Percentiles rank a stretch among this genome's conserved stretches.
phyloP scores from a whole-genome alignment of 1,140 invertebrate species.

The Camponotus floridanus region DNA sequence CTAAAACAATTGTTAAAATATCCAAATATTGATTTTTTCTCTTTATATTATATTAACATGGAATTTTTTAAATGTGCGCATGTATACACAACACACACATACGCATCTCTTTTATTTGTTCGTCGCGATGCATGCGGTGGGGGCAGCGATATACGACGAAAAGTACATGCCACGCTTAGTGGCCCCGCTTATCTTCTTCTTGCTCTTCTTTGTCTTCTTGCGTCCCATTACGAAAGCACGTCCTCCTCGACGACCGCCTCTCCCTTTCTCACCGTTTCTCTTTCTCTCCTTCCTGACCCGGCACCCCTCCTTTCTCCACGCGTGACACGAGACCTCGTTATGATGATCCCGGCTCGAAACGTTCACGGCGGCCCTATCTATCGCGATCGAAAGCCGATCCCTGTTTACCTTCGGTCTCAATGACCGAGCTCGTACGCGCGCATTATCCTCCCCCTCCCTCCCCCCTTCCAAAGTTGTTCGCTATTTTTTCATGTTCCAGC shows the following conservation, averaged over 20 bases:
- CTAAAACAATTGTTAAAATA: neutral
- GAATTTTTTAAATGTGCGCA: neutral
- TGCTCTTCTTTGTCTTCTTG: conserved; percentile 46
- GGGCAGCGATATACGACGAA: conserved; percentile 36
- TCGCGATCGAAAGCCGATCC: conserved; percentile 71
- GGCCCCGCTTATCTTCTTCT: conserved; percentile 41
- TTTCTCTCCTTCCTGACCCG: conserved; percentile 4
- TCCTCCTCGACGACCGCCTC: conserved; percentile 37
- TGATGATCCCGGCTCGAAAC: conserved; percentile 77
- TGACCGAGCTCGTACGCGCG: conserved; percentile 66
- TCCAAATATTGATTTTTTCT: neutral
- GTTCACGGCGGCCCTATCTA: conserved; percentile 70
- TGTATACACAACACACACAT: neutral
- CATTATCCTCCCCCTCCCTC: conserved; percentile 56
- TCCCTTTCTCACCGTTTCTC: neutral
- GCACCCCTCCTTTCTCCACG: conserved; percentile 32
- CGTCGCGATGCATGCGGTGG: conserved; percentile 12
- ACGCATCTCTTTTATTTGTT: conserved; percentile 11
- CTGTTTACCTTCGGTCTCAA: conserved; percentile 71
- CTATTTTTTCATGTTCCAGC: conserved; percentile 31
- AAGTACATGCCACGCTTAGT: conserved; percentile 50
- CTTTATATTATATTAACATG: neutral
- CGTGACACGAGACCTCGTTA: conserved; percentile 79
- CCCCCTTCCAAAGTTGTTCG: conserved; percentile 6
- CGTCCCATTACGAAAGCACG: conserved; percentile 53